Base-by-base conservation (phyloP, 2,888 invertebrate genomes). In the Amblyteles armatorius region DNA sequence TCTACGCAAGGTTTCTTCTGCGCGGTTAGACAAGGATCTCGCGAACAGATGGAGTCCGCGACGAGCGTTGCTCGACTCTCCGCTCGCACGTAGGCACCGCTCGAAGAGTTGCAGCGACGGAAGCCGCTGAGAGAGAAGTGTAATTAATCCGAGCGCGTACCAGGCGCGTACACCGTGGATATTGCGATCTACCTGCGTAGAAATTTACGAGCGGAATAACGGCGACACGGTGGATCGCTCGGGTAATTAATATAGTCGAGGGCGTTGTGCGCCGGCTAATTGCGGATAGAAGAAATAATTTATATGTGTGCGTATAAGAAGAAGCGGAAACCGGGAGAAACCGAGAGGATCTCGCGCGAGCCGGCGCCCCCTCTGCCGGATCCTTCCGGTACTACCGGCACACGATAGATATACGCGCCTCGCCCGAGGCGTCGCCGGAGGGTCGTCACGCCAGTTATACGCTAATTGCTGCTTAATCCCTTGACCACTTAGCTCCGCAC, bases 121-220 rank as follows among this genome's bases (percentile, higher is more conserved):
- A 57, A 72, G 16, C 77, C 57, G 2, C 63, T 19, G 26, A 33
- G 19, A 52, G 44, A 29, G 19, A 16, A 48, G 63, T 33, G 65
- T 26, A 57, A 73, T 73, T 73, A 76, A 67, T 67, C 63, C 48
- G 40, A 40, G 48, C 65, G 76, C 50, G 16, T 33, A 22, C 67
- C n/a, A 22, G 3, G 11, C 57, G 57, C 57, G 57, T 48, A 48
- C 36, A 65, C 55, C 22, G 2, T 22, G 13, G 19, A 63, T 76
- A 48, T 22, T 26, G 13, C 50, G n/a, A n/a, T 76, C 19, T 22
- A 50, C 19, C 26, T 26, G 26, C 57, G 57, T 26, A 4, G 78
- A 83, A 77, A 85, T 79, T 82, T 79, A 85, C 65, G 79, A 82
- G 48, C 71, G 71, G 65, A 79, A 85, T 76, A 79, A 79, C 71